Base-by-base conservation (phyloP, 2,888 invertebrate species). In the Melanophora roralis region DNA sequence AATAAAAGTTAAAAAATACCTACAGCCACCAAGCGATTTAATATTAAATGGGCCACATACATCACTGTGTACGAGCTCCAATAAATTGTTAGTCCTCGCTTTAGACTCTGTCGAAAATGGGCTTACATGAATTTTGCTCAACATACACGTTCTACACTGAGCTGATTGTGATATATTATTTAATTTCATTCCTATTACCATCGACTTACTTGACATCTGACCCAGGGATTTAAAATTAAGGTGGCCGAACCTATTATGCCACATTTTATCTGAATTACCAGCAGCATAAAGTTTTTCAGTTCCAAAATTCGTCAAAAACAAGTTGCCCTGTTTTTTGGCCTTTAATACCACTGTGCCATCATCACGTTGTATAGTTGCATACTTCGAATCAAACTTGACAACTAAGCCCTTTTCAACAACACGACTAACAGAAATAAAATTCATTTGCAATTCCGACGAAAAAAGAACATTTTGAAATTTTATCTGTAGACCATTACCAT, bases 11-110 rank as follows among this genome's bases (percentile, higher is more conserved):
- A n/a, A n/a, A 16, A 43, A 69, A 65, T 71, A 81, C 3, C 32
- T 34, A 3, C 71, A 55, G 12, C 74, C 77, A 16, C 78, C 71
- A 34, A 60, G 16, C 7, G 78, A 81, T 8, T 38, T 60, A 0
- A 53, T 34, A 21, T 64, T 67, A 14, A 81, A 71, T 3, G 81
- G 74, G 1, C 77, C 77, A 43, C 81, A 77, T 8, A 77, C 68
- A n/a, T n/a, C n/a, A n/a, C n/a, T n/a, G n/a, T n/a, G n/a, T n/a
- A n/a, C n/a, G n/a, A n/a, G n/a, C n/a, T n/a, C n/a, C n/a, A n/a
- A n/a, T n/a, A n/a, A n/a, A n/a, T n/a, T n/a, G n/a, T n/a, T n/a
- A n/a, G n/a, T n/a, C n/a, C n/a, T n/a, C n/a, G n/a, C n/a, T n/a
- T n/a, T n/a, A n/a, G n/a, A n/a, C n/a, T n/a, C n/a, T n/a, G n/a